Percentiles rank a stretch among this genome's conserved stretches.
These are phyloP conservation scores for Hartigia nigra DNA, from an alignment of 2,888 invertebrate species.

Conservation along the genomic window DNA sequence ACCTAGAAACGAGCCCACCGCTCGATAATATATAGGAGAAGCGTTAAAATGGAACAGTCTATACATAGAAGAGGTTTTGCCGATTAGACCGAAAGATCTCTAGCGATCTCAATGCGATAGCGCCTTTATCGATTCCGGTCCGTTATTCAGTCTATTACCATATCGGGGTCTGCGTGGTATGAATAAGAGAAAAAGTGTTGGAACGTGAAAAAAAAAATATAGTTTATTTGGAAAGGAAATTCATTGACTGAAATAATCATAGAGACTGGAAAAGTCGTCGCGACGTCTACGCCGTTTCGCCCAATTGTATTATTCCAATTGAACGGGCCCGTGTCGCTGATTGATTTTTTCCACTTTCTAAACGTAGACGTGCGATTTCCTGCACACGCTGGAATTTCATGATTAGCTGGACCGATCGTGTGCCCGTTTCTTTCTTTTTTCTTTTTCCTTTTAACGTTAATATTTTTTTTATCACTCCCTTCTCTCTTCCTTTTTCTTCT, in stretches of 20 bases:
- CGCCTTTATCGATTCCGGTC: background rate
- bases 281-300: background rate
- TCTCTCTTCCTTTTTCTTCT: constrained; percentile 11
- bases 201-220: background rate
- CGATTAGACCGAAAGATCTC: background rate
- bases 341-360: constrained; percentile 61
- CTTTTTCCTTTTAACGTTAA: constrained; percentile 24
- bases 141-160: background rate
- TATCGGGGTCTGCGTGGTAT: background rate
- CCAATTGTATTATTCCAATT: background rate
- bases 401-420: constrained; percentile 43
- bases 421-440: constrained; percentile 17
- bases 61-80: background rate
- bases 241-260: background rate
- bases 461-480: constrained; percentile 39
- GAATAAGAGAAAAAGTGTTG: background rate
- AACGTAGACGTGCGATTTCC: constrained; percentile 48
- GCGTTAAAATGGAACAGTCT: background rate
- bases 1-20: background rate
- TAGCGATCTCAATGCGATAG: background rate
- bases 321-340: constrained; percentile 6
- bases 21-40: background rate
- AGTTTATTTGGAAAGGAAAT: background rate
- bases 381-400: constrained; percentile 52
- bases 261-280: background rate